These are phyloP conservation scores for Rhinichthys klamathensis DNA, from an alignment of 2,113 vertebrate genomes.

Conservation along the genomic window DNA sequence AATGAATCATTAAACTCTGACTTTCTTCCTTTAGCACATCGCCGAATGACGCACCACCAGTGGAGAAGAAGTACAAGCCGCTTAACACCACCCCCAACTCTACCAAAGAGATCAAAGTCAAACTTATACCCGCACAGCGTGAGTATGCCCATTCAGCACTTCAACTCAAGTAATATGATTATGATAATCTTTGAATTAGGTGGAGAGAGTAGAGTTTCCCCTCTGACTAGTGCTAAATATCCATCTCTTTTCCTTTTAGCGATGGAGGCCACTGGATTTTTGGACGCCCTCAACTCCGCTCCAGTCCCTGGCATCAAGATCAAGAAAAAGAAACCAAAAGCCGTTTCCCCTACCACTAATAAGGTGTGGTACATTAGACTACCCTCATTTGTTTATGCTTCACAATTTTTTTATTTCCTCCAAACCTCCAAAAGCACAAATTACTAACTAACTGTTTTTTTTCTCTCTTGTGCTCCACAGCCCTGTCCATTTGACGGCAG, in stretches of 20 bases:
- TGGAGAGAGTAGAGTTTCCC: neutral
- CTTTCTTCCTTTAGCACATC: constrained; percentile 55
- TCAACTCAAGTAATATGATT: neutral
- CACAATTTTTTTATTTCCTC: neutral
- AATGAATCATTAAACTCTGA: neutral
- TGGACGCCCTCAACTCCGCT: constrained; percentile 94
- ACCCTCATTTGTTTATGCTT: neutral
- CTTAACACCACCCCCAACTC: constrained; percentile 88
- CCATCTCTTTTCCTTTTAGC: constrained; percentile 69
- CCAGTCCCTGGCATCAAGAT: constrained; percentile 94
- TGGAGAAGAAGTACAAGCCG: constrained; percentile 97
- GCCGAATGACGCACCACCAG: constrained; percentile 72
- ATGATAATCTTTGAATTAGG: constrained; percentile 8
- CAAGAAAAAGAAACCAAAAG: constrained; percentile 94
- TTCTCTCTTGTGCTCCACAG: constrained; percentile 63
- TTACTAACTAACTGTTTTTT: neutral
- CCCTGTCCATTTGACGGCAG: constrained; percentile 88
- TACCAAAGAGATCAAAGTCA: constrained; percentile 96
- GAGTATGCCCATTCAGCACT: constrained; percentile 64
- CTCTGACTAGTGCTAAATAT: neutral
- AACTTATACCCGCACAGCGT: constrained; percentile 95
- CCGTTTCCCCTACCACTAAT: constrained; percentile 84
- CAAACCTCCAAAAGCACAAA: too few species aligned
- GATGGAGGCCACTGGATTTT: constrained; percentile 91
- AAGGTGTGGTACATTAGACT: constrained; percentile 77